Evolutionary conservation across 2,797 vertebrate genomes (phyloP), one percentile per base, ranked within the genome.

Genomic region (Alfaro cultratus): DNA sequence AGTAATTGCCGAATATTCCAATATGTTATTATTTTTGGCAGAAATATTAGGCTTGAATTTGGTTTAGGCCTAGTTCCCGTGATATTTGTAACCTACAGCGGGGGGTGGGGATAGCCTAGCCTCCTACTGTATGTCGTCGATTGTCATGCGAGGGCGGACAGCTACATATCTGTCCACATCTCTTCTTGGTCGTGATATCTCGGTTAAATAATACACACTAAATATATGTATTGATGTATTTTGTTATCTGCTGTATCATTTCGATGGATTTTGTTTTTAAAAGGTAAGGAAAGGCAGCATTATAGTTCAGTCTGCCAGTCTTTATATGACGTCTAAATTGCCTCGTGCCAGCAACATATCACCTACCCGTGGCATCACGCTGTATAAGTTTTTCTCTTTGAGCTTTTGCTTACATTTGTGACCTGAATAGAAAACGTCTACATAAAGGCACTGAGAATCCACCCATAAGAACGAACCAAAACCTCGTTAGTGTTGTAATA

Each of bases 41-140:
- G 36, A 82, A 80, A 87, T 86, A 80, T 90, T 88, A 89, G 85
- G 87, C 46, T 23, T 80, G 72, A 84, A 85, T 85, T 4, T 82
- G 89, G 77, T 85, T 90, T 39, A 85, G 94, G 93, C 93, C 94
- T 91, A 84, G 87, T 88, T 89, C 80, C 83, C 84, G 85, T 88
- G 92, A 91, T 94, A 91, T 91, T 90, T 81, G 85, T 87, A 89
- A 73, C 86, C 91, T 87, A 78, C 86, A 80, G 92, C 87, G 87
- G 93, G 94, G 93, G 94, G 91, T 90, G 94, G 94, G 94, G 94
- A 82, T 93, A 92, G 92, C 90, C 89, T 92, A 92, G 92, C 92
- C 90, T 88, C 83, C 87, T 84, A 85, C 91, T 91, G 88, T 83
- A 91, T 95, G 91, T 93, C 91, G 94, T 95, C 92, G 92, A 88